These are phyloP conservation scores for Colletes latitarsis DNA, from an alignment of 1,140 invertebrate genomes.

Conservation along the genomic window DNA sequence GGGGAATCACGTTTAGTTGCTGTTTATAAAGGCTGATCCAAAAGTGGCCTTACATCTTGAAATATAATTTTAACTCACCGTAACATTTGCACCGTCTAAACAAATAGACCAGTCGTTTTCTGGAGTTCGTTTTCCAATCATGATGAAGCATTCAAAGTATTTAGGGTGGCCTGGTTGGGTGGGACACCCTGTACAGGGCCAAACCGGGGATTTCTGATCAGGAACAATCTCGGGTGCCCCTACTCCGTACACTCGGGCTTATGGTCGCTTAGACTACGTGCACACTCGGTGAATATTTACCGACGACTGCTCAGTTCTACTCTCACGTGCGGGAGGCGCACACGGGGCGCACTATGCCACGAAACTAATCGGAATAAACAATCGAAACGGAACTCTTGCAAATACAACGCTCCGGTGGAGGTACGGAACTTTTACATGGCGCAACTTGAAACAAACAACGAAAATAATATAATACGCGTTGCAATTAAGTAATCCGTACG, in stretches of 20 bases:
- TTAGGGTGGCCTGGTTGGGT: no score
- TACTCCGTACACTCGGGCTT: constrained; percentile 19
- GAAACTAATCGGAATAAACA: not conserved
- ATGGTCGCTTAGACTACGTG: constrained; percentile 3
- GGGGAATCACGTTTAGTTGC: not conserved
- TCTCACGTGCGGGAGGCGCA: constrained; percentile 40
- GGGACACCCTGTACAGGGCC: no score
- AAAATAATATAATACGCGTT: not conserved
- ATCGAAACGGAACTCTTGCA: not conserved
- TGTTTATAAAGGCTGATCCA: not conserved
- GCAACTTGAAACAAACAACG: not conserved
- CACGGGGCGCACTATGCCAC: not conserved
- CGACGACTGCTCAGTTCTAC: constrained; percentile 44
- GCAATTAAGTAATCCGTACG: no score
- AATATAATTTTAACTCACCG: no score
- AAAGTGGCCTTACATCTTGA: no score
- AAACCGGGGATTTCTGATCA: not conserved
- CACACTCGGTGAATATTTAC: constrained; percentile 37
- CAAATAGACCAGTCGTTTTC: no score
- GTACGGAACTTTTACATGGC: no score
- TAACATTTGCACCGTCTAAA: no score
- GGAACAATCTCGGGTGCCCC: constrained; percentile 25
- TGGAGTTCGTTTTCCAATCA: no score
- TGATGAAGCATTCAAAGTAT: no score
- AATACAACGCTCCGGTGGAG: not conserved